Evolutionary conservation across 23 tunicate species (phyloP), one percentile per base, ranked within the genome.

Genomic region (Styela clava): DNA sequence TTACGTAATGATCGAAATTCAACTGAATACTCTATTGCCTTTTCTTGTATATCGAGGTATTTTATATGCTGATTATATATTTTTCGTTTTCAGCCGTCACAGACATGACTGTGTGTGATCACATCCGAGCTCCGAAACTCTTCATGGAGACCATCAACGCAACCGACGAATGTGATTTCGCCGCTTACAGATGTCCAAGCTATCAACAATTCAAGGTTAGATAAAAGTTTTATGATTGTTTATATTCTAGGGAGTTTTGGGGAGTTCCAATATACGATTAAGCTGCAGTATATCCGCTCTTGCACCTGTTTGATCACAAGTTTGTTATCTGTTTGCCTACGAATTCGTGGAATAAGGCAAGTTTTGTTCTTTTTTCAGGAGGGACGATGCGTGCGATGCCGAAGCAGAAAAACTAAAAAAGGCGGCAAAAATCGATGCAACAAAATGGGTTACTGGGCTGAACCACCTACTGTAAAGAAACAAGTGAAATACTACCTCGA

Each of bases 371-470:
- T n/a, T 33, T 84, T 65, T 1, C 84, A 93, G 98, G 86, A 86
- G 16, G 98, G 98, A 24, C 78, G 67, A 27, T 93, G 98, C 78
- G 69, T 93, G 16, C 68, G 89, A n/a, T 93, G 98, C 79, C 22
- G 27, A 1, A 79, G 84, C 5, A 78, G 56, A 31, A 76, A 67
- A 63, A 61, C 33, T 7, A 35, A 44, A 1, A 52, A 78, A 12
- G 77, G 61, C 24, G 91, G 88, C 12, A 34, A 72, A 28, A 83
- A 81, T 80, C 77, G 87, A 3, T 93, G 98, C 62, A 52, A 81
- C 0, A 61, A 52, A 62, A 87, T 93, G 98, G 98, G 98, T 18
- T 93, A 93, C 76, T 88, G 93, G 93, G 98, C 98, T 3, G 73
- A 74, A 24, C 98, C 98, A 0, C 88, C 82, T 28, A 68, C 83